phyloP scores from a whole-genome alignment of 2,113 vertebrate genomes.

The Turnix velox region DNA sequence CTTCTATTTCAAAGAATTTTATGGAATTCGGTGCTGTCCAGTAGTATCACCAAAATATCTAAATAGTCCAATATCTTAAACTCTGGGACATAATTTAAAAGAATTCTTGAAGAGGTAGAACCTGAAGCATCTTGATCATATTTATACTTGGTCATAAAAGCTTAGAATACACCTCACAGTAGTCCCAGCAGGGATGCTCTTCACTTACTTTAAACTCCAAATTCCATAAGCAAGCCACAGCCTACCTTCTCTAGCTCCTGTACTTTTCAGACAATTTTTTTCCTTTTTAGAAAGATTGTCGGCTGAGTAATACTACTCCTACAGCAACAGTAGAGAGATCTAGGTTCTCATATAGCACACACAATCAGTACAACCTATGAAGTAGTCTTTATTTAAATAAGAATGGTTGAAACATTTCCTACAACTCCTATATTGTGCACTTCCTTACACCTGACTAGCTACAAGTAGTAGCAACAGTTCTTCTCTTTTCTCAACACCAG shows the following conservation, averaged over 20 bases:
- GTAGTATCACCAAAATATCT: background rate
- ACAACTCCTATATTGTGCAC: background rate
- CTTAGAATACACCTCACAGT: background rate
- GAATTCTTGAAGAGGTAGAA: background rate
- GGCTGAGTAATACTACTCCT: background rate
- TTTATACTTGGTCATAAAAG: background rate
- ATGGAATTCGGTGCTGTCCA: background rate
- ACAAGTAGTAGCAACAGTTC: background rate
- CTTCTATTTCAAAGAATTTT: background rate
- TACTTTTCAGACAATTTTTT: background rate
- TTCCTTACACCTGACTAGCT: background rate
- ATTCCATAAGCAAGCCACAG: background rate
- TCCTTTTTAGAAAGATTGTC: background rate
- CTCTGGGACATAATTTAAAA: background rate
- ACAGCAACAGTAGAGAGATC: background rate
- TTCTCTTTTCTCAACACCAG: background rate
- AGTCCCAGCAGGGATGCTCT: background rate
- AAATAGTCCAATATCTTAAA: background rate
- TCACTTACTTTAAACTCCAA: background rate
- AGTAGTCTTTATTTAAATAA: background rate
- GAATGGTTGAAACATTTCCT: background rate
- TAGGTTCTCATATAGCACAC: background rate
- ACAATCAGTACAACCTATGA: background rate
- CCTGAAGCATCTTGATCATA: background rate
- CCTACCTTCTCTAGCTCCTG: background rate